Evolutionary conservation across 2,797 vertebrate genomes (phyloP), one percentile per base, ranked within the genome.

Genomic region (Sebastes matsubarae): DNA sequence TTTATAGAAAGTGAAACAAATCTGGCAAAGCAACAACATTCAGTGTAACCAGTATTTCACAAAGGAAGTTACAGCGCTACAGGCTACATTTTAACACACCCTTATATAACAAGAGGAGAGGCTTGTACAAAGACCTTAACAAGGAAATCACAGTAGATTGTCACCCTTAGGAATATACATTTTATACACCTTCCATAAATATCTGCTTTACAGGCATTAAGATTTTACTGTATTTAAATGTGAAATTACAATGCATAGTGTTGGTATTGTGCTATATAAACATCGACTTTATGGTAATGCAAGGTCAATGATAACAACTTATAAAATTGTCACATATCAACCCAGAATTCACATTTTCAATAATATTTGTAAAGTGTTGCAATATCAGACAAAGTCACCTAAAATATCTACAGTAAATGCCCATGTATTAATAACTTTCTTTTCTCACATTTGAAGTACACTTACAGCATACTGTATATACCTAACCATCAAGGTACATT

Each of bases 1-100:
- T 68, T 68, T 84, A 71, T 12, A 67, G n/a, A 22, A 42, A n/a
- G 20, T 50, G 16, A 75, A 67, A 14, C 8, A 61, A 73, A n/a
- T 20, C 11, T 24, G n/a, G 9, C 1, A 75, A 46, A 55, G 12
- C 18, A 42, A 29, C 18, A n/a, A 16, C 42, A 42, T 38, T 36
- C 22, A 67, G 11, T 25, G 29, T 32, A 72, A 29, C 9, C 13
- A 38, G 14, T 50, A 18, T 11, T 52, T 7, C 42, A 66, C 18
- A 71, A n/a, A 30, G 22, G 2, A 4, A 68, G 6, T 5, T 58
- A 58, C 22, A 24, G n/a, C 66, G 13, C 2, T 34, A 16, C 4
- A 46, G 4, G 6, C 7, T 32, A 4, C 38, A 59, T 69, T 20
- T 59, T 4, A 63, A 63, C 16, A 34, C 29, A 68, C 11, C 2